Percentiles rank a stretch among this genome's conserved stretches.
phyloP scores from a whole-genome alignment of 2,888 invertebrate genomes.

The Athripsodes cinereus region DNA sequence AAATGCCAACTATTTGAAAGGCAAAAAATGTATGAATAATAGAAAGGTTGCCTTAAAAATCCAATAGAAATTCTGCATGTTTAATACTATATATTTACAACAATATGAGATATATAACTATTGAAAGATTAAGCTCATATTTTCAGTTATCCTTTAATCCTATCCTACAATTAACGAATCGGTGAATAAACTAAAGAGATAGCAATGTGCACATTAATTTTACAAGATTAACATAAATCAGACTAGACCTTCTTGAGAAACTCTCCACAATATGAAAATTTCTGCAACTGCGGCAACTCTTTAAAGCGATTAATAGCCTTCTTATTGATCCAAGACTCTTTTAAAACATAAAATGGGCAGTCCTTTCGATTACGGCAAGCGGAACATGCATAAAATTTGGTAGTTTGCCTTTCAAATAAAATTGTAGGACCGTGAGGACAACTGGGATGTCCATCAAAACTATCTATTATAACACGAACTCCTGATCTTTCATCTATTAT shows the following conservation, averaged over 20 bases:
- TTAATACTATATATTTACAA: too few species aligned
- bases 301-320: slow-evolving; percentile 24
- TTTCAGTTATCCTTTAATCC: too few species aligned
- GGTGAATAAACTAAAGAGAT: too few species aligned
- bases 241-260: background rate
- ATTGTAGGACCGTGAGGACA: slow-evolving; percentile 75
- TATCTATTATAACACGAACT: slow-evolving; percentile 50
- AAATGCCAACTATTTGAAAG: too few species aligned
- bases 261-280: background rate
- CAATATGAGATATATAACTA: too few species aligned
- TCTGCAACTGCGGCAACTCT: background rate
- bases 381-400: slow-evolving; percentile 72
- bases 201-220: too few species aligned
- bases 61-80: too few species aligned
- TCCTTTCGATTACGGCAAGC: slow-evolving; percentile 74
- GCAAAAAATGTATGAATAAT: too few species aligned
- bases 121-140: too few species aligned
- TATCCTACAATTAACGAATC: too few species aligned
- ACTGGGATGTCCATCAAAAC: slow-evolving; percentile 57
- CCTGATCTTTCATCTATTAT: slow-evolving; percentile 17
- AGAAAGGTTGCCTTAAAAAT: too few species aligned
- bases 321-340: slow-evolving; percentile 45
- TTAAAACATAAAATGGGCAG: slow-evolving; percentile 63
- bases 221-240: too few species aligned
- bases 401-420: slow-evolving; percentile 55